phyloP scores from a whole-genome alignment of 2,797 vertebrate genomes.

The Amphiprion clarkii region DNA sequence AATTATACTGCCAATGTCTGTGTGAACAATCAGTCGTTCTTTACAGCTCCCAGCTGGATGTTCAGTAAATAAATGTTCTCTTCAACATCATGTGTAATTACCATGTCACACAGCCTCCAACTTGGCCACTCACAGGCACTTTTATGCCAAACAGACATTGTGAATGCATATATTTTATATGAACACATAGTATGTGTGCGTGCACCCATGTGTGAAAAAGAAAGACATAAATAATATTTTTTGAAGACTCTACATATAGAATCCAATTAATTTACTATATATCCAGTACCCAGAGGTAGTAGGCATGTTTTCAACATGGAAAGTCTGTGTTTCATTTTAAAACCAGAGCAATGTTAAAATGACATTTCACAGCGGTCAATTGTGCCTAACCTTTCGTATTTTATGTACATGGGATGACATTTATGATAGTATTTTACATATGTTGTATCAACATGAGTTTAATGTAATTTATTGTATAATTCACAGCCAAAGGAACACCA shows the following conservation, averaged over 20 bases:
- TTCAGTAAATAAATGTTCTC: conserved; percentile 58
- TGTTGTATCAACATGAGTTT: not conserved
- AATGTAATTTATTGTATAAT: conserved; percentile 51
- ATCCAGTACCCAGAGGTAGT: not conserved
- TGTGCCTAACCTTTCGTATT: conserved; percentile 1
- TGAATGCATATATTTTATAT: not conserved
- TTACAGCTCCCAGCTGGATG: conserved; percentile 50
- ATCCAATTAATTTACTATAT: conserved; percentile 14
- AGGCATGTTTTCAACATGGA: not conserved
- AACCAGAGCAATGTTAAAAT: conserved; percentile 2
- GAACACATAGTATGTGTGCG: not conserved
- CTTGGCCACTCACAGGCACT: conserved; percentile 27
- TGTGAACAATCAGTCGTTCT: conserved; percentile 51
- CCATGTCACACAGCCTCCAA: conserved; percentile 31
- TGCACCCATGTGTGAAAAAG: conserved; percentile 19
- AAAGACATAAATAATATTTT: conserved; percentile 2
- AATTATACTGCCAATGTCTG: conserved; percentile 50
- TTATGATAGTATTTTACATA: not conserved
- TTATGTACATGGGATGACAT: not conserved
- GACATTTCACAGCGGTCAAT: not conserved
- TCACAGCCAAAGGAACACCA: conserved; percentile 87
- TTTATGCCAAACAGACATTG: conserved; percentile 25
- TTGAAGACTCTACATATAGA: not conserved
- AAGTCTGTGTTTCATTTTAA: not conserved
- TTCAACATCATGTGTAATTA: conserved; percentile 53